Conservation (phyloP, 2,888 invertebrate species). For the Ernsta delagoae region DNA sequence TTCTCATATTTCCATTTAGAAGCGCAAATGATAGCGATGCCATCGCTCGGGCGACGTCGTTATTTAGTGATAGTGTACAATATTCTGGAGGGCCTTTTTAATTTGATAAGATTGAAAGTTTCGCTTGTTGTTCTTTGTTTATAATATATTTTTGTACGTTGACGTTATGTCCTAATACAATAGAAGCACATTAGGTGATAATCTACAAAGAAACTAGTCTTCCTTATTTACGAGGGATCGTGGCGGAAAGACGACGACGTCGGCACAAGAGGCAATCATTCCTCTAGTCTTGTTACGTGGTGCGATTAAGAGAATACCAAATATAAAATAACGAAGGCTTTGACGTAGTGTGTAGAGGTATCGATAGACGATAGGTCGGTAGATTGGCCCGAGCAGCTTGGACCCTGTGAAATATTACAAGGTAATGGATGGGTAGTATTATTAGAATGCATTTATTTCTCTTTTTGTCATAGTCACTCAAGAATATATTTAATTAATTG, state of each 20-base stretch:
- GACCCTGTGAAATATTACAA: slow-evolving; percentile 68
- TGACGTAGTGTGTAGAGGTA: slow-evolving; percentile 72
- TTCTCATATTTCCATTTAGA: slow-evolving; percentile 58
- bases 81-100: slow-evolving; percentile 77
- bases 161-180: slow-evolving; percentile 68
- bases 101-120: slow-evolving; percentile 73
- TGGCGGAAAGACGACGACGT: slow-evolving; percentile 56
- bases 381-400: slow-evolving; percentile 75
- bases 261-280: slow-evolving; percentile 81
- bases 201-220: slow-evolving; percentile 83
- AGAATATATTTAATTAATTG: slow-evolving; percentile 82
- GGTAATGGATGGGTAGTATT: slow-evolving; percentile 80
- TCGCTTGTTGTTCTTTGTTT: slow-evolving; percentile 80
- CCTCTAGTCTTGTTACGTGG: slow-evolving; percentile 84
- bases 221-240: slow-evolving; percentile 75
- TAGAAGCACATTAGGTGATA: slow-evolving; percentile 79
- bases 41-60: slow-evolving; percentile 48
- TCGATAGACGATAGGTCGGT: slow-evolving; percentile 52
- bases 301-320: slow-evolving; percentile 83
- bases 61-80: slow-evolving; percentile 70
- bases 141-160: slow-evolving; percentile 76
- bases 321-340: slow-evolving; percentile 81
- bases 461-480: slow-evolving; percentile 82
- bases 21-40: slow-evolving; percentile 48
- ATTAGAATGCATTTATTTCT: slow-evolving; percentile 84